Evolutionary conservation across 1,140 invertebrate species (phyloP).

Genomic region (Trachelipus rathkii): DNA sequence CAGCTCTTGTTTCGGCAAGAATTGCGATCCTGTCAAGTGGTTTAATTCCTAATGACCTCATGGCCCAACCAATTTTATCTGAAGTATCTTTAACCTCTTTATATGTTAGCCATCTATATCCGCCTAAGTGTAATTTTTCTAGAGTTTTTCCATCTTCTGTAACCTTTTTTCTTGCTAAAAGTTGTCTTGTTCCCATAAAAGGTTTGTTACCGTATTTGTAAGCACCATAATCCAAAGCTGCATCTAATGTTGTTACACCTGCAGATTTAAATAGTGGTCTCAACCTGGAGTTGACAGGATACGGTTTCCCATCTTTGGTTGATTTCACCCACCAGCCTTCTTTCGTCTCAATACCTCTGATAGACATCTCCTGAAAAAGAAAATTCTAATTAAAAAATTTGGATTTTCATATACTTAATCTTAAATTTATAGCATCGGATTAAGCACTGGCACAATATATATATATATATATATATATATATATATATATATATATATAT

Average conservation of each 20-base stretch:
- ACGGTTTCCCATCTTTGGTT: conserved; percentile 29
- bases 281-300: conserved; percentile 34
- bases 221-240: conserved; percentile 35
- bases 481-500: no score
- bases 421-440: no score
- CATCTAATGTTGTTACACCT: conserved; percentile 34
- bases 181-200: conserved; percentile 57
- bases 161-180: conserved; percentile 57
- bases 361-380: background rate
- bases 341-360: background rate
- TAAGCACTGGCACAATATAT: no score
- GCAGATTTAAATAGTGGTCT: conserved; percentile 34
- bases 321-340: conserved; percentile 32
- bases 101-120: conserved; percentile 57
- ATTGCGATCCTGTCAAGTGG: conserved; percentile 54
- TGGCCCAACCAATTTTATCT: conserved; percentile 51
- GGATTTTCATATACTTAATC: no score
- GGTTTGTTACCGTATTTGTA: conserved; percentile 48
- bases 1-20: conserved; percentile 60
- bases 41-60: conserved; percentile 51
- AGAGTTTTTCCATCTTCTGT: conserved; percentile 58
- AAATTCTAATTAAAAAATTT: background rate
- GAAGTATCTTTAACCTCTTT: conserved; percentile 52
- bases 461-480: no score
- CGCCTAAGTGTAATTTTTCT: conserved; percentile 56